Conservation (phyloP, 1,140 invertebrate species). For the honey bee (Apis mellifera) region Amel_HAv3.1 CM009941.2:15747001-15747500, state of each 20-base stretch:
- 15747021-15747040: neutral
- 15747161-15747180: conserved; percentile 14
- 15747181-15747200: neutral
- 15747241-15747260: conserved; percentile 22
- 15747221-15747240: conserved; percentile 19
- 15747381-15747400: neutral
- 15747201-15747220: conserved; percentile 15
- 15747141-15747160: neutral
- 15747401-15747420: neutral
- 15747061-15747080: neutral
- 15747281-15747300: neutral
- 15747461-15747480: neutral
- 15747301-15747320: neutral
- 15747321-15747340: too few relatives aligned
- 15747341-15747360: too few relatives aligned
- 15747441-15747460: neutral
- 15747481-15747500: neutral
- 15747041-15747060: neutral
- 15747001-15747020: neutral
- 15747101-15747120: too few relatives aligned
- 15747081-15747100: neutral
- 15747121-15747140: too few relatives aligned
- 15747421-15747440: neutral
- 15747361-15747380: neutral
- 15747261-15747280: neutral